Conservation (phyloP, 2,797 vertebrate genomes). For the Xenentodon cancila region DNA sequence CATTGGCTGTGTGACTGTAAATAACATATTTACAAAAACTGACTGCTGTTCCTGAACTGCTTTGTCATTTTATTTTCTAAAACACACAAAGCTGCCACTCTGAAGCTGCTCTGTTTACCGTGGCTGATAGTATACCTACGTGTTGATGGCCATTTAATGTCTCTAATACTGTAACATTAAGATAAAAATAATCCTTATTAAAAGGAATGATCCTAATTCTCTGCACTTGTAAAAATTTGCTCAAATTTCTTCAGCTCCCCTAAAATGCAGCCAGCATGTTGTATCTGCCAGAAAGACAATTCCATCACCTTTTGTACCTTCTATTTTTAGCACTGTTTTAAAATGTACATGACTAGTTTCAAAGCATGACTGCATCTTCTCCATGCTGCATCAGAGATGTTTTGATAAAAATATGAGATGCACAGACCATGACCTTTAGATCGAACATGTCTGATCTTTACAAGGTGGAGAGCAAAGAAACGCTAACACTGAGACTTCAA, state of each 20-base stretch:
- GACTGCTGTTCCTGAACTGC: too few relatives aligned
- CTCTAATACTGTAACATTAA: too few relatives aligned
- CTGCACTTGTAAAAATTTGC: neutral
- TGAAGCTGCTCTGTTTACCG: too few relatives aligned
- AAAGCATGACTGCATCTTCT: slow-evolving; percentile 23
- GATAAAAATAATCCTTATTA: too few relatives aligned
- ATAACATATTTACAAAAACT: too few relatives aligned
- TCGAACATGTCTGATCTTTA: slow-evolving; percentile 21
- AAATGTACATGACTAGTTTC: slow-evolving; percentile 30
- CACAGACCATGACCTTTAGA: slow-evolving; percentile 16
- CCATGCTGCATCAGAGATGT: slow-evolving; percentile 12
- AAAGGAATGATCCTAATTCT: neutral
- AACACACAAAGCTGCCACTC: too few relatives aligned
- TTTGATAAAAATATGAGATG: slow-evolving; percentile 12
- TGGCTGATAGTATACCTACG: too few relatives aligned
- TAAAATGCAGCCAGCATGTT: slow-evolving; percentile 13
- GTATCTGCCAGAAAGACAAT: slow-evolving; percentile 1
- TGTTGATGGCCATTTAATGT: too few relatives aligned
- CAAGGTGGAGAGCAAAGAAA: slow-evolving; percentile 10
- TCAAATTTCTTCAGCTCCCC: neutral
- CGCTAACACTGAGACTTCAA: slow-evolving; percentile 14
- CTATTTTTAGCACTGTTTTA: slow-evolving; percentile 37
- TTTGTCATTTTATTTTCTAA: too few relatives aligned
- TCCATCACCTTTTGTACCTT: slow-evolving; percentile 1
- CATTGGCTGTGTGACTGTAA: too few relatives aligned